Evolutionary conservation across 1,140 invertebrate species (phyloP), one percentile per base, ranked within the genome.

Genomic region (Drosophila teissieri): DNA sequence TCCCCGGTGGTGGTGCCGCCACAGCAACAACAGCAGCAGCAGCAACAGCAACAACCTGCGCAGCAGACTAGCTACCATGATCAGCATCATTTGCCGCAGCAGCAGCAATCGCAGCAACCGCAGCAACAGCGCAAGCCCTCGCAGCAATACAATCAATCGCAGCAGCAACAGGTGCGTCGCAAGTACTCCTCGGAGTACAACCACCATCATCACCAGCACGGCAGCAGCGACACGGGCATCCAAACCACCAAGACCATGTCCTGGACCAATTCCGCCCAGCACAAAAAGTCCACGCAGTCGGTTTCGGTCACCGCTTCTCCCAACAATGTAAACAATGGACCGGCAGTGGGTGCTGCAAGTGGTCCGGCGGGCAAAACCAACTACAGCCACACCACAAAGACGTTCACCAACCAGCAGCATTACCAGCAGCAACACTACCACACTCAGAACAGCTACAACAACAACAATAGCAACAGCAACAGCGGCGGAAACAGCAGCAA

Each of bases 271-370:
- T 91, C 91, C 0, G 68, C 88, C 4, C 90, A 91, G 65, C 90
- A 84, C 53, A 92, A 92, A 52, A 92, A 92, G 55, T 90, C 85
- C 22, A 92, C 91, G 6, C 90, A 91, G 34, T 90, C 91, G 24
- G 91, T 92, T 40, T 86, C 91, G 7, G 91, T 92, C 11, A 92
- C 91, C 15, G 91, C 91, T 19, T 91, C 91, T 12, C 91, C 91
- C 19, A 90, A 88, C 34, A 80, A 57, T 34, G 83, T 89, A 2
- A 88, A 86, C 36, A 86, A 88, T 19, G 84, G 75, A n/a, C 61
- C 76, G 10, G 53, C 52, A 69, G 78, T 70, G 24, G 72, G 34
- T 73, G 83, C 15, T 74, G 74, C 40, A 75, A 82, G 6, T 91
- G 69, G 44, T 78, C 70, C 19, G 74, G 74, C 58, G 72, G 85